Evolutionary conservation across 2,888 invertebrate genomes (phyloP).

Genomic region (Lottia scabra): DNA sequence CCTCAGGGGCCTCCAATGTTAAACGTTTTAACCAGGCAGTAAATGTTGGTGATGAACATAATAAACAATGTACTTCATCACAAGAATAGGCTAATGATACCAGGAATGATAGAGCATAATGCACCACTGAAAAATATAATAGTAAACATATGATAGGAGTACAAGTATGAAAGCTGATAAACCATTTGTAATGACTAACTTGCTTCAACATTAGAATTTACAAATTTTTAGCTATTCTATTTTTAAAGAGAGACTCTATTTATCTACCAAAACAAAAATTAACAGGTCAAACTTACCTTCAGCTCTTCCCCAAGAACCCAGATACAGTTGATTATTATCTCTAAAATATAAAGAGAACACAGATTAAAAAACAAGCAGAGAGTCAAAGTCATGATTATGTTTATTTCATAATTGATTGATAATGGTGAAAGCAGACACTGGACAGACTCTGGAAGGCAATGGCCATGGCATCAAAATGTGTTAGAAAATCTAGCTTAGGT

Average conservation of each 20-base stretch:
- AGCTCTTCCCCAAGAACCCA: slow-evolving; percentile 92
- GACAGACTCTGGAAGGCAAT: no score
- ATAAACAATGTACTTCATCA: slow-evolving; percentile 79
- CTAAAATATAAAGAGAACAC: slow-evolving; percentile 34
- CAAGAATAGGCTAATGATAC: slow-evolving; percentile 94
- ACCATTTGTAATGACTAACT: neutral
- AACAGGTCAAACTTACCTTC: slow-evolving; percentile 71
- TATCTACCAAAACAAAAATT: neutral
- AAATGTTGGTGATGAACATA: slow-evolving; percentile 80
- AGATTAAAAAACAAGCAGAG: neutral
- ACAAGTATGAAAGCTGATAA: slow-evolving; percentile 2
- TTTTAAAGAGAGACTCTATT: no score
- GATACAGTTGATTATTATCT: slow-evolving; percentile 81
- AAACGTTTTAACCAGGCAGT: slow-evolving; percentile 84
- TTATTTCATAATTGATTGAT: no score
- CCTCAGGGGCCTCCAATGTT: slow-evolving; percentile 90
- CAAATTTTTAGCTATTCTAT: neutral
- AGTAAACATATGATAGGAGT: neutral
- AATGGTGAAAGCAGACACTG: no score
- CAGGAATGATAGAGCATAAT: slow-evolving; percentile 90
- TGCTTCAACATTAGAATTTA: neutral
- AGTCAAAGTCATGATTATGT: no score
- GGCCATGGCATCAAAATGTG: no score
- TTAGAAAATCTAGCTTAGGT: no score
- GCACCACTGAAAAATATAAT: slow-evolving; percentile 75